A percentile compares a stretch with the other conserved stretches of the same genome.
Conservation (phyloP, 2,797 vertebrate species). For the Salmo trutta region DNA sequence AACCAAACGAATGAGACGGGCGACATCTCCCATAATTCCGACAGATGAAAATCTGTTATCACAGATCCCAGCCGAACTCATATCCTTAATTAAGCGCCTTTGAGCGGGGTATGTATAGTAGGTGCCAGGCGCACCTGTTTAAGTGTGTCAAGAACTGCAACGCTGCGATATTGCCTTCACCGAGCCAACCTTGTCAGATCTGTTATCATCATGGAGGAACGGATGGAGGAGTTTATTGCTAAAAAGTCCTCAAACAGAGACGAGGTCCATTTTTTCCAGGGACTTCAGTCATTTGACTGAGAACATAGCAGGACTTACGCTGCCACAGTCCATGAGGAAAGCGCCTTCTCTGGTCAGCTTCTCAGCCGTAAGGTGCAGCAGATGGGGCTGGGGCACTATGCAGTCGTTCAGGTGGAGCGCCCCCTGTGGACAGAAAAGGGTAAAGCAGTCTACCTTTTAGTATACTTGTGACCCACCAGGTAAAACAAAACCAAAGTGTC, state of each 20-base stretch:
- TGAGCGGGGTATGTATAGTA: no score
- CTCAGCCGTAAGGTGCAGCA: constrained; percentile 90
- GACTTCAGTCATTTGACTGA: neutral
- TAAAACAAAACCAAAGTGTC: neutral
- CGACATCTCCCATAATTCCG: no score
- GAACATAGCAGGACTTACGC: constrained; percentile 66
- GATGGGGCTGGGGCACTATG: constrained; percentile 88
- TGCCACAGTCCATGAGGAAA: constrained; percentile 94
- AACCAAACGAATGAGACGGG: no score
- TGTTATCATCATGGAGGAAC: neutral
- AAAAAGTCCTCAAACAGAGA: neutral
- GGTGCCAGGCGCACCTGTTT: no score
- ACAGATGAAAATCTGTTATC: no score
- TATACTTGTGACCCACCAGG: neutral
- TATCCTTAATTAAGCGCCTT: no score
- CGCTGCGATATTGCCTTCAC: no score
- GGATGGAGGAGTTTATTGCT: neutral
- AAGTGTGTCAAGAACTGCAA: no score
- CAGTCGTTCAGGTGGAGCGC: constrained; percentile 89
- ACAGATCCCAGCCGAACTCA: no score
- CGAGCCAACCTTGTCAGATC: no score
- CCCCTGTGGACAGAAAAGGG: constrained; percentile 70
- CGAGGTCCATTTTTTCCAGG: no score
- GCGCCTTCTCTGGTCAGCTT: constrained; percentile 89
- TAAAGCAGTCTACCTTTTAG: neutral